Evolutionary conservation across 2,797 vertebrate genomes (phyloP).

Genomic region (Pagetopsis macropterus): DNA sequence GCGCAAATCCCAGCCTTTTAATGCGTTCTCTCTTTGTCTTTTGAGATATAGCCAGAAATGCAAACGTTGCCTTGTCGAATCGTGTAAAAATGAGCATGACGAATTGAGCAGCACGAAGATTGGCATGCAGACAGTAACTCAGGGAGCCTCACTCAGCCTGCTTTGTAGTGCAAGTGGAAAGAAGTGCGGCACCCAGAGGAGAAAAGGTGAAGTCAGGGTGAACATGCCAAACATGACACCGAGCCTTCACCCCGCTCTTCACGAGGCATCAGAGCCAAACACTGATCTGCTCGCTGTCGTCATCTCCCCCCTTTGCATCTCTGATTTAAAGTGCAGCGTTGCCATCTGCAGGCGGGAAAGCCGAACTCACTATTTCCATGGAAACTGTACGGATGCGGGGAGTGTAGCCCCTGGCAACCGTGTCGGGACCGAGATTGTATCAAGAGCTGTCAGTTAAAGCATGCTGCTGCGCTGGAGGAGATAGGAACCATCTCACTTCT

Average conservation of each 20-base stretch:
- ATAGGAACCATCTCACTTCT: not conserved
- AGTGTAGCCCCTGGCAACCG: conserved; percentile 78
- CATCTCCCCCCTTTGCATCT: not conserved
- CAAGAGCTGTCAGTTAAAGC: conserved; percentile 63
- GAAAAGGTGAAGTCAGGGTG: conserved; percentile 14
- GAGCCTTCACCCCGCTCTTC: conserved; percentile 8
- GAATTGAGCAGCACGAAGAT: conserved; percentile 22
- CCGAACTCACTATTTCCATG: conserved; percentile 77
- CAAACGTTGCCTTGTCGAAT: not conserved
- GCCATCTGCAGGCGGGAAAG: conserved; percentile 79
- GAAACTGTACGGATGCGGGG: conserved; percentile 73
- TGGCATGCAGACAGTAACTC: conserved; percentile 8
- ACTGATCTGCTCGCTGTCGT: not conserved
- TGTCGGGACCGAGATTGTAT: conserved; percentile 34
- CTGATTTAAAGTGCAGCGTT: conserved; percentile 50
- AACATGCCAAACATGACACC: conserved; percentile 20
- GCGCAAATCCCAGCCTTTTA: not conserved
- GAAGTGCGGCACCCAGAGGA: conserved; percentile 28
- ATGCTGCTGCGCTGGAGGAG: conserved; percentile 20
- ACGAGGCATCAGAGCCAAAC: not conserved
- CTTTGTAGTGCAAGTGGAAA: not conserved
- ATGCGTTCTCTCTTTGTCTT: not conserved
- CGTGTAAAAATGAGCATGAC: not conserved
- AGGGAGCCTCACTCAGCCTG: conserved; percentile 19
- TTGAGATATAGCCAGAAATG: not conserved